phyloP scores from a whole-genome alignment of 2,113 vertebrate species.

The Limnothrissa miodon region DNA sequence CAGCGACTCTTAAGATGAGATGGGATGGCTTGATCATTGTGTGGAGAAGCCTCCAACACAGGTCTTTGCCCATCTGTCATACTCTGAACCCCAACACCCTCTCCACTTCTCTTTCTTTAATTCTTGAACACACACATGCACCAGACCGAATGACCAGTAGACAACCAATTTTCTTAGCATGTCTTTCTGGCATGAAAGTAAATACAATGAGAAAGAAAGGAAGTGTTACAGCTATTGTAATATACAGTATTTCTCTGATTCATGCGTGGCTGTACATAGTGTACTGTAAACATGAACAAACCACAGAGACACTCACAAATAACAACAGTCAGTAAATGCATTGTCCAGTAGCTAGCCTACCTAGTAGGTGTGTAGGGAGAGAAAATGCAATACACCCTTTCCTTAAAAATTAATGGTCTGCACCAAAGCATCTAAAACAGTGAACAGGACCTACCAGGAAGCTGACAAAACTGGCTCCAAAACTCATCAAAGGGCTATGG shows the following conservation, averaged over 20 bases:
- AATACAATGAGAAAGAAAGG: no score
- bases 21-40: not conserved
- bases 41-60: not conserved
- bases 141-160: not conserved
- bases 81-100: not conserved
- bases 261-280: not conserved
- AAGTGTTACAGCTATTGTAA: no score
- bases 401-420: not conserved
- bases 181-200: no score
- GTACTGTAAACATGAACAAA: not conserved
- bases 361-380: not conserved
- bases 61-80: no score
- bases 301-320: not conserved
- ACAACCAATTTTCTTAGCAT: no score
- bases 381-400: not conserved
- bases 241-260: not conserved
- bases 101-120: not conserved
- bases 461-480: conserved; percentile 97
- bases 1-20: conserved; percentile 22
- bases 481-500: conserved; percentile 97
- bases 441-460: conserved; percentile 87
- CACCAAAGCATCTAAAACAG: not conserved
- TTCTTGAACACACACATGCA: not conserved
- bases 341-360: not conserved
- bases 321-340: not conserved